These are phyloP conservation scores for Strigamia crassipes DNA, from an alignment of 2,888 invertebrate species.

Conservation along the genomic window DNA sequence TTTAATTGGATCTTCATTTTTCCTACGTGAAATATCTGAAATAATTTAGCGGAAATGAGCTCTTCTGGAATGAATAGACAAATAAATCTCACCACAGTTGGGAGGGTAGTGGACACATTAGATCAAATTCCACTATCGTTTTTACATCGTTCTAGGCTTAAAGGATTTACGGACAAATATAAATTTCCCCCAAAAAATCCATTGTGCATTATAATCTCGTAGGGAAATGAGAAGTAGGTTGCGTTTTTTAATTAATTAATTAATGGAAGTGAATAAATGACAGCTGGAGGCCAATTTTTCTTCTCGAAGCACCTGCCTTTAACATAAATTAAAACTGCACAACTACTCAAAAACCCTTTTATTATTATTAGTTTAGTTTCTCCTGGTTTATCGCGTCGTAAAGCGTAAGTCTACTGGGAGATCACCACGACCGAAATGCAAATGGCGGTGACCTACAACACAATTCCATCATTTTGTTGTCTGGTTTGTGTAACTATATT, in stretches of 20 bases:
- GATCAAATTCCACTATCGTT: too few relatives aligned
- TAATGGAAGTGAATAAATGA: neutral
- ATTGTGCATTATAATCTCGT: neutral
- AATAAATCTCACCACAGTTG: too few relatives aligned
- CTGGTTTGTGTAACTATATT: too few relatives aligned
- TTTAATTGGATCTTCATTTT: conserved; percentile 67
- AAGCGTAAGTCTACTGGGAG: too few relatives aligned
- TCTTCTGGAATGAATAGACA: too few relatives aligned
- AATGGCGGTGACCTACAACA: too few relatives aligned
- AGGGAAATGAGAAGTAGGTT: neutral
- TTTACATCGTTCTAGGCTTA: too few relatives aligned
- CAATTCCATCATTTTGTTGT: too few relatives aligned
- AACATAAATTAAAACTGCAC: neutral
- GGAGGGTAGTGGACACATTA: too few relatives aligned
- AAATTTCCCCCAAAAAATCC: neutral
- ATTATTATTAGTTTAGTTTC: neutral
- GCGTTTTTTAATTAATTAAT: neutral
- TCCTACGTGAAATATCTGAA: conserved; percentile 48
- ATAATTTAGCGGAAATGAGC: neutral
- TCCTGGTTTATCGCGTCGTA: too few relatives aligned
- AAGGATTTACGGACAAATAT: too few relatives aligned
- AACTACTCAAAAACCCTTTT: neutral
- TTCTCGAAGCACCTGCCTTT: neutral
- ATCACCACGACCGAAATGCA: too few relatives aligned
- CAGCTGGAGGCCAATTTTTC: neutral